Base-by-base conservation (phyloP, 2,797 vertebrate species). In the Amphiprion clarkii region DNA sequence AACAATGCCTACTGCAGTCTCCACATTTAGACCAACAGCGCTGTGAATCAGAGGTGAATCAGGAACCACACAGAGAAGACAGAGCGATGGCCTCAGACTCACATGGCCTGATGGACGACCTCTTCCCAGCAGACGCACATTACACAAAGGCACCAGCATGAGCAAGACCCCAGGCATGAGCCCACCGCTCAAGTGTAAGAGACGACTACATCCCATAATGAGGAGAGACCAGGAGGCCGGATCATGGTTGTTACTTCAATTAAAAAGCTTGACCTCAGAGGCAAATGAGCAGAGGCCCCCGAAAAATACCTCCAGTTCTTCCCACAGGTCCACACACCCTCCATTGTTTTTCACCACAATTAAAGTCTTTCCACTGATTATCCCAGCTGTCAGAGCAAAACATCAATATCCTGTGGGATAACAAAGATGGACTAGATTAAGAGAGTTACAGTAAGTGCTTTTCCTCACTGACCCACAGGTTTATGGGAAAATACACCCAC, bases 41-140 rank as follows among this genome's bases (percentile, higher is more conserved):
- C 13, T 13, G 54, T 78, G 86, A 92, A 69, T 89, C 83, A 88
- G 51, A 46, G 13, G 27, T 84, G 87, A 92, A 69, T 87, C 72
- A 88, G 55, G 42, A 63, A 23, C 19, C 42, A 46, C 0, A 25
- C 25, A 39, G 29, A 58, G 23, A 51, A 42, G 55, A 67, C 42
- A 9, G 40, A 77, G 44, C 14, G 10, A 10, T n/a, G 40, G 64
- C 33, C 48, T 70, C 67, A 67, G n/a, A 76, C 73, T 58, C 74
- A 65, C 59, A 46, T 83, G 79, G 80, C 69, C 72, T 31, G 19
- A 49, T 31, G 25, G 55, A 27, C 59, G 72, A 81, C 63, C 73
- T 27, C 53, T 88, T 85, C 72, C 82, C 64, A 69, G 79, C 14
- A 87, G 64, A 55, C 4, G 0, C 23, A 46, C 1, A 0, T 5